These are phyloP conservation scores for Diplolepis rosae DNA, from an alignment of 2,888 invertebrate species.

Conservation along the genomic window DNA sequence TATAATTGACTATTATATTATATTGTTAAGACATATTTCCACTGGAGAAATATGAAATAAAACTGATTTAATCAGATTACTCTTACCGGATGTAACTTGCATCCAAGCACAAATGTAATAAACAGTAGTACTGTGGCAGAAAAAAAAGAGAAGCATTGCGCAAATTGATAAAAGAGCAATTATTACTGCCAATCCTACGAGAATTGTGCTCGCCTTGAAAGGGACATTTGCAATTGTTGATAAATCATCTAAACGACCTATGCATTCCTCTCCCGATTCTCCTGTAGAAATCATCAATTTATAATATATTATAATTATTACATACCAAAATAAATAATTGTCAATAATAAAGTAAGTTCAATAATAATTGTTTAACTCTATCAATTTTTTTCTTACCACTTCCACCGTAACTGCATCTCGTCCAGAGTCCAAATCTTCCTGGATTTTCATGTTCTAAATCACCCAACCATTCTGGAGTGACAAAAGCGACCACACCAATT, in stretches of 20 bases:
- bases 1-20: no score
- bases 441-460: slow-evolving; percentile 89
- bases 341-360: neutral
- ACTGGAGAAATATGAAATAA: no score
- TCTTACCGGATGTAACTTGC: slow-evolving; percentile 94
- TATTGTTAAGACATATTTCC: no score
- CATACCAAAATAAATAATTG: neutral
- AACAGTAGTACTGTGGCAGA: slow-evolving; percentile 92
- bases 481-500: slow-evolving; percentile 94
- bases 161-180: slow-evolving; percentile 90
- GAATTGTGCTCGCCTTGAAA: slow-evolving; percentile 90
- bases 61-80: slow-evolving; percentile 6
- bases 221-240: slow-evolving; percentile 87
- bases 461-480: slow-evolving; percentile 95
- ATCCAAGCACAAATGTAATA: slow-evolving; percentile 96
- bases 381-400: slow-evolving; percentile 58
- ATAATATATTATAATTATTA: no score
- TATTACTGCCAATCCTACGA: slow-evolving; percentile 89
- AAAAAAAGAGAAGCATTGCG: slow-evolving; percentile 93
- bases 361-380: neutral
- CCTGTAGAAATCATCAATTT: slow-evolving; percentile 75
- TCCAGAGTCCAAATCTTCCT: slow-evolving; percentile 95
- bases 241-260: slow-evolving; percentile 89
- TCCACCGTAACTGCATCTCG: slow-evolving; percentile 81
- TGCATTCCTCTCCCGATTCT: slow-evolving; percentile 87